phyloP scores from a whole-genome alignment of 1,140 invertebrate genomes.

The Eueides isabella region DNA sequence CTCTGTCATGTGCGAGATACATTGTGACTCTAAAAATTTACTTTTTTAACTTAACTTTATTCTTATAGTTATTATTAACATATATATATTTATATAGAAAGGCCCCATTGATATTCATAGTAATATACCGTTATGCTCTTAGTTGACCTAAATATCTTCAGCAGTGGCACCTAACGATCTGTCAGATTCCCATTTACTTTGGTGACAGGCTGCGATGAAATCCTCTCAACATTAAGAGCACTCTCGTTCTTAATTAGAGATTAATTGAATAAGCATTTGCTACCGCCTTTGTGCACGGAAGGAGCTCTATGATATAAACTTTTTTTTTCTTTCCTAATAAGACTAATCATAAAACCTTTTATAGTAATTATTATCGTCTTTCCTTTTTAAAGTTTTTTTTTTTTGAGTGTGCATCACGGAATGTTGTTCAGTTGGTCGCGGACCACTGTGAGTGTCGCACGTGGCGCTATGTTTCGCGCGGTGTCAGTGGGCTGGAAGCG shows the following conservation, averaged over 20 bases:
- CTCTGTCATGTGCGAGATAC: no score
- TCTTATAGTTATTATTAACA: no score
- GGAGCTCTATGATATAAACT: not conserved
- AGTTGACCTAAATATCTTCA: constrained; percentile 62
- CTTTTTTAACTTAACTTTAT: no score
- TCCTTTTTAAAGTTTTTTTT: not conserved
- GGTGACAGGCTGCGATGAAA: constrained; percentile 68
- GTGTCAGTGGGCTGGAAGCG: constrained; percentile 76
- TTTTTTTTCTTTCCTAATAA: not conserved
- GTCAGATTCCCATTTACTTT: constrained; percentile 74
- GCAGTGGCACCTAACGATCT: constrained; percentile 58
- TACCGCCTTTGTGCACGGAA: constrained; percentile 52
- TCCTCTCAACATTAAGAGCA: constrained; percentile 74
- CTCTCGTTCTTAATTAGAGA: constrained; percentile 76
- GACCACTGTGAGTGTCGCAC: constrained; percentile 63
- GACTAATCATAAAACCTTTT: constrained; percentile 3
- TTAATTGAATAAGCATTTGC: constrained; percentile 71
- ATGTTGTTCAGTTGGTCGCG: constrained; percentile 60
- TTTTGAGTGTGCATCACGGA: constrained; percentile 11
- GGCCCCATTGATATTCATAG: not conserved
- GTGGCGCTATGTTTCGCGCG: constrained; percentile 74
- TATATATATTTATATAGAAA: no score
- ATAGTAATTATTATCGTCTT: not conserved
- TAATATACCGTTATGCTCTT: not conserved
- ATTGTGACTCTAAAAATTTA: no score